These are phyloP conservation scores for Syrista parreyssii DNA, from an alignment of 2,888 invertebrate species.

Conservation along the genomic window DNA sequence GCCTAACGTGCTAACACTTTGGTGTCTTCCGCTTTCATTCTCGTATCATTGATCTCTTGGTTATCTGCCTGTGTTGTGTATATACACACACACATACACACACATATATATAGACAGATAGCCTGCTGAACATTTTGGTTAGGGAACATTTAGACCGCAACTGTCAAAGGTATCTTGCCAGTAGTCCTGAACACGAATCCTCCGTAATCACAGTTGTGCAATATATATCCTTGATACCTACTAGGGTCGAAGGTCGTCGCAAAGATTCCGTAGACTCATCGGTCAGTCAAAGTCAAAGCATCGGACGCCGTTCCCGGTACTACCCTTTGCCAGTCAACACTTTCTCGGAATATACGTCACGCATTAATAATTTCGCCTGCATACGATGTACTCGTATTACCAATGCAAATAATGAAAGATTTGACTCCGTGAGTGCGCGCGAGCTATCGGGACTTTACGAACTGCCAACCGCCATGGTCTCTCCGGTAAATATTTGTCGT, in stretches of 20 bases:
- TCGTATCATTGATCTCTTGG: not conserved
- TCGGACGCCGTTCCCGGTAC: not conserved
- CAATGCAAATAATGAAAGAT: slow-evolving; percentile 47
- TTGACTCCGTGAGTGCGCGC: slow-evolving; percentile 25
- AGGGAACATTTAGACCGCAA: not conserved
- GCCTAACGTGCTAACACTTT: not conserved
- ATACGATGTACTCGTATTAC: slow-evolving; percentile 42
- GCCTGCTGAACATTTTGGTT: not conserved
- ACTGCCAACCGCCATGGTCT: slow-evolving; percentile 45
- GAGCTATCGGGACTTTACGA: slow-evolving; percentile 23
- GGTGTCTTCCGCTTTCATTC: not conserved
- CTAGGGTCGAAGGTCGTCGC: not conserved
- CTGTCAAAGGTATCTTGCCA: not conserved
- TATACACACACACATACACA: too few relatives aligned
- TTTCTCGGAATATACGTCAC: not conserved
- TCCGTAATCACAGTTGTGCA: not conserved
- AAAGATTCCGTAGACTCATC: not conserved
- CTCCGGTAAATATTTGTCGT: slow-evolving; percentile 56
- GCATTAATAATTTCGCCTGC: slow-evolving; percentile 33
- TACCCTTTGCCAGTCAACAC: not conserved
- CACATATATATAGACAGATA: too few relatives aligned
- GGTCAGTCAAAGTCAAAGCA: not conserved
- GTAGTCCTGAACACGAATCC: not conserved
- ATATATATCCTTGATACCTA: not conserved
- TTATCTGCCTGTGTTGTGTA: too few relatives aligned